Percentiles rank a stretch among this genome's conserved stretches.
These are phyloP conservation scores for Podotricha telesiphe DNA, from an alignment of 2,888 invertebrate species.

Conservation along the genomic window DNA sequence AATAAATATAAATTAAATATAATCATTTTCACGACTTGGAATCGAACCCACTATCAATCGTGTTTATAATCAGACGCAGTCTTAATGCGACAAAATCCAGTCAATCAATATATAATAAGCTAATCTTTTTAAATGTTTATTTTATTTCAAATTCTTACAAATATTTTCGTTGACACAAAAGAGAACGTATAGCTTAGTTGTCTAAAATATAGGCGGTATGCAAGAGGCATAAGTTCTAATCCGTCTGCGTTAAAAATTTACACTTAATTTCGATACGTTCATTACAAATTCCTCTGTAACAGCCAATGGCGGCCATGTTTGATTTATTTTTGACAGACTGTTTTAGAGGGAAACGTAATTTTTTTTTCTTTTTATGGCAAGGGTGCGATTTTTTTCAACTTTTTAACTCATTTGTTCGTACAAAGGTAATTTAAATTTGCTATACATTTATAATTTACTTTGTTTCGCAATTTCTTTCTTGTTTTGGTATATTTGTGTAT, in stretches of 20 bases:
- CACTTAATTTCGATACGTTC: neutral
- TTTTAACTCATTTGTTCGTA: constrained; percentile 13
- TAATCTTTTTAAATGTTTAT: too few relatives aligned
- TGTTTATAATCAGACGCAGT: too few relatives aligned
- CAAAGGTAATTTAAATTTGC: constrained; percentile 19
- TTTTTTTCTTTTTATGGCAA: constrained; percentile 42
- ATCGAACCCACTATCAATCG: too few relatives aligned
- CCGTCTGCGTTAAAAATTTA: too few relatives aligned
- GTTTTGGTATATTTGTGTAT: neutral
- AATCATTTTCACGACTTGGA: too few relatives aligned
- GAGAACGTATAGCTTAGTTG: too few relatives aligned
- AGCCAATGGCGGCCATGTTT: constrained; percentile 55
- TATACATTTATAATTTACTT: constrained; percentile 18
- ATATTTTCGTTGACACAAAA: too few relatives aligned
- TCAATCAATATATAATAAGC: too few relatives aligned
- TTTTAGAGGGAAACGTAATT: constrained; percentile 50
- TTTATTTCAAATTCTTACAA: too few relatives aligned
- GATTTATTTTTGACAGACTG: constrained; percentile 59
- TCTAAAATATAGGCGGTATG: neutral
- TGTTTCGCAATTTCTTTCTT: neutral
- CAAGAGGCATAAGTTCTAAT: neutral
- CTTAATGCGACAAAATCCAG: too few relatives aligned
- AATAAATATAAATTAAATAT: too few relatives aligned
- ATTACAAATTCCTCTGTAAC: constrained; percentile 49
- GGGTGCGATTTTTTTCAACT: constrained; percentile 32